Percentiles rank a stretch among this genome's conserved stretches.
These are phyloP conservation scores for Drosophila lini DNA, from an alignment of 1,140 invertebrate species.

Conservation along the genomic window DNA sequence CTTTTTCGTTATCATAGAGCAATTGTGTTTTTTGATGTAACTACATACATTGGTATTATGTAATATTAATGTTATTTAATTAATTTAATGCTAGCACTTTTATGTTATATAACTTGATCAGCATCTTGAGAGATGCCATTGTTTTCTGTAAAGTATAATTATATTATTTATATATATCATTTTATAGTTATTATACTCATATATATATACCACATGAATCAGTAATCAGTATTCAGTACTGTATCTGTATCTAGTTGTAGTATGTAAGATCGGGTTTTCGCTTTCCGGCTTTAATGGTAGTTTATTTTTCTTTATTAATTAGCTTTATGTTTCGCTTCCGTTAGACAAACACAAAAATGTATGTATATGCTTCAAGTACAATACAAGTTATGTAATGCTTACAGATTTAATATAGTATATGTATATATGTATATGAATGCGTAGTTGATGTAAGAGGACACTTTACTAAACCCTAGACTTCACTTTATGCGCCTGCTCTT, in stretches of 20 bases:
- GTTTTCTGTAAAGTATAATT: slow-evolving; percentile 48
- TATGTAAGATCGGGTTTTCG: slow-evolving; percentile 24
- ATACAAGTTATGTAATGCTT: slow-evolving; percentile 38
- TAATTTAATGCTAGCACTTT: slow-evolving; percentile 69
- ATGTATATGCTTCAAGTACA: slow-evolving; percentile 50
- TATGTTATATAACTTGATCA: slow-evolving; percentile 53
- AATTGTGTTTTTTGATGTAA: slow-evolving; percentile 49
- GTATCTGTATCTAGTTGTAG: slow-evolving; percentile 47
- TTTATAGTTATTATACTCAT: slow-evolving; percentile 21
- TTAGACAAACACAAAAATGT: slow-evolving; percentile 39
- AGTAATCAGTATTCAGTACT: slow-evolving; percentile 66
- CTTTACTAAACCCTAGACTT: slow-evolving; percentile 38
- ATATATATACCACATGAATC: slow-evolving; percentile 45
- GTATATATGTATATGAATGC: slow-evolving; percentile 32
- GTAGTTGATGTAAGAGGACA: slow-evolving; percentile 40
- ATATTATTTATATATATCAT: slow-evolving; percentile 42
- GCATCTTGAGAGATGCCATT: slow-evolving; percentile 35
- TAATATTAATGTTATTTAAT: slow-evolving; percentile 67
- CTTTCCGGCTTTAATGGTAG: slow-evolving; percentile 14
- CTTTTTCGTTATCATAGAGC: slow-evolving; percentile 59
- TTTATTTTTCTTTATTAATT: slow-evolving; percentile 40
- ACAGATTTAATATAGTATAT: slow-evolving; percentile 47
- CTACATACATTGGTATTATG: slow-evolving; percentile 56
- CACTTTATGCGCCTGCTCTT: slow-evolving; percentile 7
- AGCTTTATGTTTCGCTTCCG: slow-evolving; percentile 19